Evolutionary conservation across 2,113 vertebrate genomes (phyloP).

Genomic region (Petroica traversi): DNA sequence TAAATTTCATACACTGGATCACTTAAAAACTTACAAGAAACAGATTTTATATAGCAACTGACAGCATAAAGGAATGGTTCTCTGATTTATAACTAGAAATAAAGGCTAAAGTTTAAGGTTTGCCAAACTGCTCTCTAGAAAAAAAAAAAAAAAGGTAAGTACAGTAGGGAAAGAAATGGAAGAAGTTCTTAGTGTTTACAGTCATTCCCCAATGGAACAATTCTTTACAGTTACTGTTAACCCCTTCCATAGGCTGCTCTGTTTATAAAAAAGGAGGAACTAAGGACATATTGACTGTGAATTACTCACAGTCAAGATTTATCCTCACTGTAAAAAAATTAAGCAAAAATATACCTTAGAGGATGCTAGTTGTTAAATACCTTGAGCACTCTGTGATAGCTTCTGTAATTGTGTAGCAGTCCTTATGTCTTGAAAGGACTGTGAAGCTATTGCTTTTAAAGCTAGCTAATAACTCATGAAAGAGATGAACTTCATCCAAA

Average conservation of each 20-base stretch:
- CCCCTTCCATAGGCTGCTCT: neutral
- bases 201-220: neutral
- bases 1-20: constrained; percentile 40
- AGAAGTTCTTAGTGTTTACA: neutral
- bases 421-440: neutral
- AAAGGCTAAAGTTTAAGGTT: constrained; percentile 17
- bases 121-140: constrained; percentile 28
- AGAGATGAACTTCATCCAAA: constrained; percentile 40
- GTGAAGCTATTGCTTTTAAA: constrained; percentile 16
- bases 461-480: constrained; percentile 9
- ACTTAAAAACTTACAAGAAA: constrained; percentile 51
- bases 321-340: neutral
- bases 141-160: constrained; percentile 4
- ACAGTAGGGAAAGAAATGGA: neutral
- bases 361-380: neutral
- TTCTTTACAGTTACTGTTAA: neutral
- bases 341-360: neutral
- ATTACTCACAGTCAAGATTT: neutral
- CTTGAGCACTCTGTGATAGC: neutral
- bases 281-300: neutral
- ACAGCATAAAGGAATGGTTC: neutral
- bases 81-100: constrained; percentile 61
- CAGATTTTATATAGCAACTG: constrained; percentile 44
- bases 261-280: neutral
- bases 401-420: neutral